Conservation (phyloP, 1,140 invertebrate species). For the Drosophila baimaii region DNA sequence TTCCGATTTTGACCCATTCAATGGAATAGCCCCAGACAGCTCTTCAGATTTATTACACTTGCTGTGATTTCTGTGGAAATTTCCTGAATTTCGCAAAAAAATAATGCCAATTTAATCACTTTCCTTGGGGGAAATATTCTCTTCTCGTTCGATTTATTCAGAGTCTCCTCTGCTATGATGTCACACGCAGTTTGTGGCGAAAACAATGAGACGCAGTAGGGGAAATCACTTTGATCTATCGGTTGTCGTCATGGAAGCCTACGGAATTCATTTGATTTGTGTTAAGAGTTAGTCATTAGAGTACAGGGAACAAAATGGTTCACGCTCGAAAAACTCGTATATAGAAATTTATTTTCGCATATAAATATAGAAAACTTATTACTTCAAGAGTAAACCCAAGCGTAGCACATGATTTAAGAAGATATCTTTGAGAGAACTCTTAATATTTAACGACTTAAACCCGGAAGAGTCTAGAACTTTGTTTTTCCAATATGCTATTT, state of each 20-base stretch:
- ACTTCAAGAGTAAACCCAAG: not conserved
- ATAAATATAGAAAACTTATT: too few species aligned
- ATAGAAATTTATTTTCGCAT: too few species aligned
- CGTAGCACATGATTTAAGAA: not conserved
- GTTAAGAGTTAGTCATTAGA: slow-evolving; percentile 20
- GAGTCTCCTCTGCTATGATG: slow-evolving; percentile 38
- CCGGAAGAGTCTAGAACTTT: not conserved
- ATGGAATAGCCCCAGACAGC: slow-evolving; percentile 47
- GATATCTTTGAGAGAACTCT: not conserved
- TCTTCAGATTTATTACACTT: slow-evolving; percentile 35
- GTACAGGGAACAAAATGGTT: not conserved
- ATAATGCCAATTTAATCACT: slow-evolving; percentile 10
- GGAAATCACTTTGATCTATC: slow-evolving; percentile 39
- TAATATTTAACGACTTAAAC: not conserved
- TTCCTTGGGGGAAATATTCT: slow-evolving; percentile 18
- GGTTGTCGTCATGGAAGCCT: slow-evolving; percentile 16
- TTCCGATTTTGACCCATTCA: slow-evolving; percentile 34
- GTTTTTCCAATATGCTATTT: too few species aligned
- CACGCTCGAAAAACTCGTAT: too few species aligned
- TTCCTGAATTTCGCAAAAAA: slow-evolving; percentile 29
- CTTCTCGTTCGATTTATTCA: slow-evolving; percentile 7
- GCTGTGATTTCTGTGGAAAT: slow-evolving; percentile 48
- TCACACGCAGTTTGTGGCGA: slow-evolving; percentile 27
- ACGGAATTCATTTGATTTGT: not conserved
- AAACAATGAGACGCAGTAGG: slow-evolving; percentile 26